phyloP scores from a whole-genome alignment of 2,113 vertebrate genomes.

The Sarotherodon lohbergeri region DNA sequence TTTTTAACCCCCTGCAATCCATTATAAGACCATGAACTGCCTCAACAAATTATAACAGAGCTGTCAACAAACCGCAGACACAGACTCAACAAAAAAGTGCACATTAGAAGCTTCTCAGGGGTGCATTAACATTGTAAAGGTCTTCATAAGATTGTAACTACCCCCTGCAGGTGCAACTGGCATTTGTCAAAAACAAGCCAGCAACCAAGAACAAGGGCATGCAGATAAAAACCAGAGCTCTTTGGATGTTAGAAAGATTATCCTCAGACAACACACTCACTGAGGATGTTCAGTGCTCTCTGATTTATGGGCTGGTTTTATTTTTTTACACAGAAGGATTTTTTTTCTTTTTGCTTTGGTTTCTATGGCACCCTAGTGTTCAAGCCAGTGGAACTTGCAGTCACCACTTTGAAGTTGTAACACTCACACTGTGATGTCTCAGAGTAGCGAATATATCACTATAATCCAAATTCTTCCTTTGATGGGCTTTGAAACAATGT shows the following conservation, averaged over 20 bases:
- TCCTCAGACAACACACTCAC: neutral
- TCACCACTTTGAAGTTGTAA: conserved; percentile 41
- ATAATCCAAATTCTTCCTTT: conserved; percentile 24
- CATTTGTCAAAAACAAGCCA: neutral
- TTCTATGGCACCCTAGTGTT: neutral
- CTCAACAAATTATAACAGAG: neutral
- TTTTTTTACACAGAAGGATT: neutral
- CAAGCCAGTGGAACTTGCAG: conserved; percentile 6
- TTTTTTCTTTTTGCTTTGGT: neutral
- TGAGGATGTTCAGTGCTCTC: neutral
- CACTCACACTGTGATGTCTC: conserved; percentile 14
- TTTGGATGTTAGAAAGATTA: conserved; percentile 2
- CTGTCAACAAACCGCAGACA: neutral
- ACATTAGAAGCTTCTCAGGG: neutral
- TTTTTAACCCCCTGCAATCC: neutral
- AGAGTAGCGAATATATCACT: conserved; percentile 31
- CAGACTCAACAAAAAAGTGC: neutral
- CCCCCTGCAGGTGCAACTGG: neutral
- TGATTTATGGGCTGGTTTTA: neutral
- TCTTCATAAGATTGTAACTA: neutral
- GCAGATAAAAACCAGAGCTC: neutral
- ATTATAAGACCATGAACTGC: neutral
- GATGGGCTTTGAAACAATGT: conserved; percentile 40
- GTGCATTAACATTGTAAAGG: neutral
- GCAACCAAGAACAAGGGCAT: neutral